Base-by-base conservation (phyloP, 2,113 vertebrate genomes). In the Cyanoliseus patagonus region DNA sequence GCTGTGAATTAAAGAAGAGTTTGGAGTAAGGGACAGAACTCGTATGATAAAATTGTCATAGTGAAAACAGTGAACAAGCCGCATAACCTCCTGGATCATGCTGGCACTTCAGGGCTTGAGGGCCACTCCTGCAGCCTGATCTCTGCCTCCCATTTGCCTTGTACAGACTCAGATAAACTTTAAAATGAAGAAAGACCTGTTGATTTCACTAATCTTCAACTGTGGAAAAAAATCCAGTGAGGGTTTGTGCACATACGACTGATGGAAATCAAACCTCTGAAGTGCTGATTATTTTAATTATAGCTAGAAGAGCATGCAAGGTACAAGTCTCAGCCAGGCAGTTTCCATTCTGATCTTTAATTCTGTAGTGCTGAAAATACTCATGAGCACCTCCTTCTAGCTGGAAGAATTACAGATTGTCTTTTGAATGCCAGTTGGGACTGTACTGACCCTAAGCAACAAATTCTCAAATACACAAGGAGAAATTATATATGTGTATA, bases 241-340 rank as follows among this genome's bases (percentile, higher is more conserved):
- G 68, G 82, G 84, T 3, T 63, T 91, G 84, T 37, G 15, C 52
- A 49, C 39, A 15, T 24, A 31, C 0, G 19, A 42, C 73, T 72
- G 95, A 84, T 62, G 83, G 69, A 93, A 95, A 92, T 90, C 92
- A 90, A 90, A 78, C 88, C 76, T 93, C 83, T 88, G 83, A 90
- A 95, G 73, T 62, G 83, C 69, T 92, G 76, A 95, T 92, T 78
- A 89, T 79, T 88, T 94, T 95, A 95, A 94, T 97, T 94, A 96
- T 2, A 94, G 77, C 68, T 30, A 75, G 41, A 79, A 86, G 74
- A 84, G 69, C 81, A 39, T 1, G 23, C 41, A 79, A 91, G 57
- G 64, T 84, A 53, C 67, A 73, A 77, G 49, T 74, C 93, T 77
- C 92, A 88, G 88, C 49, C 70, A 79, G 72, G 63, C 5, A 88